phyloP scores from a whole-genome alignment of 2,797 vertebrate species.

The Tadarida brasiliensis region DNA sequence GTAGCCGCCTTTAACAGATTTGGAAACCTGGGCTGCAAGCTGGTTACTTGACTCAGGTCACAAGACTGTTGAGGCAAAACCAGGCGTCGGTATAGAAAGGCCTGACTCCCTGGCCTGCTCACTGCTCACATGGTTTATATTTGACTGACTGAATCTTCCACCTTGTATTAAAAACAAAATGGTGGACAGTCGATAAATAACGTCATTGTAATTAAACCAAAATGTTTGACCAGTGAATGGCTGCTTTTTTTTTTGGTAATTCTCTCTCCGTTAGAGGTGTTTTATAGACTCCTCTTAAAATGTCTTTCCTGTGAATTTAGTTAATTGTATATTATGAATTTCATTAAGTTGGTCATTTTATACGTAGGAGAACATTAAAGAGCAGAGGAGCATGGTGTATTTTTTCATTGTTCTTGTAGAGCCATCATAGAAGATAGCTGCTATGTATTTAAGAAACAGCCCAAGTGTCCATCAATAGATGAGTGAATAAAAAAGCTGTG shows the following conservation, averaged over 20 bases:
- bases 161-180: slow-evolving; percentile 14
- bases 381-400: not conserved
- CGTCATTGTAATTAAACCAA: not conserved
- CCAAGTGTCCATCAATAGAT: too few relatives aligned
- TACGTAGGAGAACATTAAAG: not conserved
- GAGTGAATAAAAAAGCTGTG: too few relatives aligned
- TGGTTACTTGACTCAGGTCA: not conserved
- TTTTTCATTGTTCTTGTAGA: not conserved
- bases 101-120: not conserved
- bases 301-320: slow-evolving; percentile 21
- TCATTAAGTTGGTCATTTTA: not conserved
- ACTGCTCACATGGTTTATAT: not conserved
- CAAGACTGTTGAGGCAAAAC: not conserved
- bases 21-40: not conserved
- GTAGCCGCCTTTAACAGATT: not conserved
- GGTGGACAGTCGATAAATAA: not conserved
- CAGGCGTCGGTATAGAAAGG: not conserved
- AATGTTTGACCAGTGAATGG: not conserved
- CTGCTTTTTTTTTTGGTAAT: not conserved
- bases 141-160: not conserved
- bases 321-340: not conserved
- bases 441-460: not conserved
- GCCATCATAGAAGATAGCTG: not conserved
- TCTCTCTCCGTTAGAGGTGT: not conserved
- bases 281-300: not conserved